Conservation (phyloP, 2,797 vertebrate species). For the Anisognathus igniventris region DNA sequence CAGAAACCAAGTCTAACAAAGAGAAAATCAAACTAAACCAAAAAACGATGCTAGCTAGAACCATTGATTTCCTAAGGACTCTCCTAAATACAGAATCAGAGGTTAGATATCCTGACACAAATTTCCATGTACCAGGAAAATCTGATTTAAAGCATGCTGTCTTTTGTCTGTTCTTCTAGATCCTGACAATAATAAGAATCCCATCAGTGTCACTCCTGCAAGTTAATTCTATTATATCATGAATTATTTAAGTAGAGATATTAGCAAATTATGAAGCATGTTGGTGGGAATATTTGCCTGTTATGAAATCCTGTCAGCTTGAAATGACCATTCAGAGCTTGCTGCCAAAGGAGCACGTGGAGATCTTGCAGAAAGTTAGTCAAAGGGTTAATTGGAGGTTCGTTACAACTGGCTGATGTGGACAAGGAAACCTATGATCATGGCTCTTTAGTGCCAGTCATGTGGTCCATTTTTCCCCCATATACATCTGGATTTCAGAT, state of each 20-base stretch:
- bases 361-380: not conserved
- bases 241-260: not conserved
- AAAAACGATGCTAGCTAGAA: not conserved
- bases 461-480: not conserved
- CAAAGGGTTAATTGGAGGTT: not conserved
- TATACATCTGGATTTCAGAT: not conserved
- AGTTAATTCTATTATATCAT: not conserved
- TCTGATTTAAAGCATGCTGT: not conserved
- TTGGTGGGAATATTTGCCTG: not conserved
- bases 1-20: not conserved
- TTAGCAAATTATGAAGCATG: not conserved
- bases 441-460: not conserved
- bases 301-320: not conserved
- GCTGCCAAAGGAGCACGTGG: not conserved
- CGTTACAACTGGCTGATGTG: not conserved
- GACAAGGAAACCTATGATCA: not conserved
- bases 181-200: not conserved
- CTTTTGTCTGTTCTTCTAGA: not conserved
- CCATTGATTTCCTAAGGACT: not conserved
- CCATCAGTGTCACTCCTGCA: not conserved
- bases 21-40: not conserved
- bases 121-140: not conserved
- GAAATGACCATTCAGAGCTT: not conserved
- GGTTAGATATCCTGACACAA: not conserved
- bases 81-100: not conserved